These are phyloP conservation scores for Osmerus eperlanus DNA, from an alignment of 2,113 vertebrate genomes.

Conservation along the genomic window DNA sequence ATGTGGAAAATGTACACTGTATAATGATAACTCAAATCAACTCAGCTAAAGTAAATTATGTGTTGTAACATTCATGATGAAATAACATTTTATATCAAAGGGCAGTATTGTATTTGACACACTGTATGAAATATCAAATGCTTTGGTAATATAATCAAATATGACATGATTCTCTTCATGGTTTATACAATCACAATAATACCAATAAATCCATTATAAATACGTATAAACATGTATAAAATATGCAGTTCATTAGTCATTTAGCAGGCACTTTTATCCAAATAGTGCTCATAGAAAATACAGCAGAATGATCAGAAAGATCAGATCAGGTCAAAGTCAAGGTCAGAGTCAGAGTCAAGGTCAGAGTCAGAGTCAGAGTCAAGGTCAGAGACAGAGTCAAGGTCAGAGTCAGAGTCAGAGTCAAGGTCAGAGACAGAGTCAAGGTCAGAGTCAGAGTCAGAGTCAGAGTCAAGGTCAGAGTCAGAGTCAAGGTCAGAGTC, in stretches of 20 bases:
- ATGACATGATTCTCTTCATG: too few relatives aligned
- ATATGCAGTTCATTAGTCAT: neutral
- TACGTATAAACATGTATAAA: neutral
- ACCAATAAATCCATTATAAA: neutral
- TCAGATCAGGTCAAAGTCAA: too few relatives aligned
- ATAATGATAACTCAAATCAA: slow-evolving; percentile 9
- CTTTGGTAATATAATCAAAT: too few relatives aligned
- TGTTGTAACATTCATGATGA: slow-evolving; percentile 8
- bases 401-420: neutral
- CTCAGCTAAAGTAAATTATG: slow-evolving; percentile 19
- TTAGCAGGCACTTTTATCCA: neutral
- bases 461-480: too few relatives aligned
- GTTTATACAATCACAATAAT: neutral
- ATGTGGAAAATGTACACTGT: slow-evolving; percentile 26
- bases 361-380: too few relatives aligned
- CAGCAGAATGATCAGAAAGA: too few relatives aligned
- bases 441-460: neutral
- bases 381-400: neutral
- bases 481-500: too few relatives aligned
- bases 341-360: too few relatives aligned
- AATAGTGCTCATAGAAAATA: too few relatives aligned
- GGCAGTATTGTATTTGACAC: neutral
- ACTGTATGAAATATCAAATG: too few relatives aligned
- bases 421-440: too few relatives aligned
- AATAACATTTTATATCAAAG: neutral